phyloP scores from a whole-genome alignment of 92 coral and sea anemone genomes.

The Bergia sp. region DNA sequence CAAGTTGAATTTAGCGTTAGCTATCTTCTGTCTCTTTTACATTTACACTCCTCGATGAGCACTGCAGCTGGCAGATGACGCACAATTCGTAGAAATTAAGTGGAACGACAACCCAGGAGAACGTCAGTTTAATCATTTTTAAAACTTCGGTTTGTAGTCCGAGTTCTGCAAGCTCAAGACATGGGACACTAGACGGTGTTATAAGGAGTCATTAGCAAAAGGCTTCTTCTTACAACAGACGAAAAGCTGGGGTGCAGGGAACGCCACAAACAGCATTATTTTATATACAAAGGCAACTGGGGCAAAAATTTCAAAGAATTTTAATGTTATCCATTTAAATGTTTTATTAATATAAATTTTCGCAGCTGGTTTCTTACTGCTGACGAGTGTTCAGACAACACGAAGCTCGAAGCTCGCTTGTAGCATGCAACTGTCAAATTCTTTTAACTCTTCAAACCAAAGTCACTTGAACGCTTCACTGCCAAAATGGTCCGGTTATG shows the following conservation, averaged over 20 bases:
- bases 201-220: not conserved
- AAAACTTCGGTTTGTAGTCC: not conserved
- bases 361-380: not conserved
- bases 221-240: not conserved
- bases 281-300: too few species aligned
- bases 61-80: not conserved
- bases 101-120: not conserved
- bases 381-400: not conserved
- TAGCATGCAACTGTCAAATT: not conserved
- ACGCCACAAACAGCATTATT: not conserved
- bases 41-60: not conserved
- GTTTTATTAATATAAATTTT: not conserved
- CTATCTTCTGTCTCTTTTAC: not conserved
- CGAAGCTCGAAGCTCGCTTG: not conserved
- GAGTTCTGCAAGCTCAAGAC: not conserved
- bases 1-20: not conserved
- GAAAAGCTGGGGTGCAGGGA: not conserved
- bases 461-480: not conserved
- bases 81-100: not conserved
- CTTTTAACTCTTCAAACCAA: constrained; percentile 24
- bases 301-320: not conserved
- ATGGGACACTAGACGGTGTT: not conserved
- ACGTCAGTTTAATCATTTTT: too few species aligned
- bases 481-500: constrained; percentile 22
- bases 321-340: not conserved